Evolutionary conservation across 2,888 invertebrate genomes (phyloP), one percentile per base, ranked within the genome.

Genomic region (Drepanosiphum platanoidis): DNA sequence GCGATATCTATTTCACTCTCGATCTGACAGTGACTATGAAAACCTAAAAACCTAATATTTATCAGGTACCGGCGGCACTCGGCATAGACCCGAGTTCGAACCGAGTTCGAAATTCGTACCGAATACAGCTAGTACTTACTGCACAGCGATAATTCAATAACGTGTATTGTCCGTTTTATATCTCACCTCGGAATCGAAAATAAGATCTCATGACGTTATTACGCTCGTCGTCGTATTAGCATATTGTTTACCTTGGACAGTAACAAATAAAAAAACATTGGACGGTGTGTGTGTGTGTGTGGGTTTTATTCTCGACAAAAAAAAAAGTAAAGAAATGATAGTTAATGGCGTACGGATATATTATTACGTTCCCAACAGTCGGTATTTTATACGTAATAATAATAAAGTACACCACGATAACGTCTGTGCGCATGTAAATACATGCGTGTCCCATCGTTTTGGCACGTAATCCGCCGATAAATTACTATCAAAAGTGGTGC

Each of bases 381-480:
- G 9, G 32, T 75, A 75, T 58, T 36, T 75, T 75, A 58, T 36
- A 30, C 30, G 18, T 8, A 9, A 61, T 61, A 9, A 61, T 61
- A 27, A 61, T 61, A 61, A 61, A 72, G 18, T 72, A 58, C 58
- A 18, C 15, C 9, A 8, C 27, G 3, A 77, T 61, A 34, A 36
- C 36, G n/a, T 58, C 58, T 34, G 36, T 42, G 42, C 22, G 30
- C 18, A 11, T 78, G 11, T 30, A 30, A 58, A 66, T 32, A 68
- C 0, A 30, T 3, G 46, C 30, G 27, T 9, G n/a, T 80, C 52
- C 18, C 11, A 36, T 27, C 70, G 42, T 80, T 80, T 80, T 80
- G 70, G 52, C 80, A 27, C 36, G 52, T 70, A 70, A 80, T 70
- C 70, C 68, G 80, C 52, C 80, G 22, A 80, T 80, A 80, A 80